These are phyloP conservation scores for Xylocampa areola DNA, from an alignment of 2,888 invertebrate genomes.

Conservation along the genomic window DNA sequence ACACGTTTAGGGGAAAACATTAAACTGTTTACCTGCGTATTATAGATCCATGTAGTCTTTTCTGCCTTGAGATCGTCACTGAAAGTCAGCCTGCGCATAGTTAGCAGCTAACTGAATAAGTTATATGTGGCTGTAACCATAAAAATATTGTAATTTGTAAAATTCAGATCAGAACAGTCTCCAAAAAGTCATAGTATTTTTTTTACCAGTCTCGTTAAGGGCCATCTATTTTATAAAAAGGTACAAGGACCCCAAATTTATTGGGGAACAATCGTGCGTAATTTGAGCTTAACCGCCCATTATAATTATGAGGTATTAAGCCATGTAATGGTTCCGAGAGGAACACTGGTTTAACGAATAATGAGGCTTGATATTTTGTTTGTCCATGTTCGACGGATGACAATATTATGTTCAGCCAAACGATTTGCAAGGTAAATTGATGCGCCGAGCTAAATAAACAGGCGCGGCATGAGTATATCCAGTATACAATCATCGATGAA, in stretches of 20 bases:
- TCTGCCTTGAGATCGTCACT: too few relatives aligned
- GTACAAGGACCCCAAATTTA: conserved; percentile 44
- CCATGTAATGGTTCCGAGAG: conserved; percentile 55
- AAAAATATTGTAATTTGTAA: background rate
- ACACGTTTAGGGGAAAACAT: conserved; percentile 11
- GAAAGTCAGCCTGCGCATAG: background rate
- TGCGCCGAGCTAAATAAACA: conserved; percentile 16
- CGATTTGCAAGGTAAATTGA: conserved; percentile 36
- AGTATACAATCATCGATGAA: conserved; percentile 2
- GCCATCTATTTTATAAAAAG: conserved; percentile 39
- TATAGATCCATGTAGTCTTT: too few relatives aligned
- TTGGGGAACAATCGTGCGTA: conserved; percentile 57
- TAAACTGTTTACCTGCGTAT: conserved; percentile 3
- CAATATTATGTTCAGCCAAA: conserved; percentile 28
- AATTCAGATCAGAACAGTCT: too few relatives aligned
- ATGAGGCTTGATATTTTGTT: conserved; percentile 57
- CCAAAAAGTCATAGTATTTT: too few relatives aligned
- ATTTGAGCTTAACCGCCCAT: conserved; percentile 58
- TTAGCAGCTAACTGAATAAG: background rate
- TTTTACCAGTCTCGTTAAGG: conserved; percentile 11
- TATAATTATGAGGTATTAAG: conserved; percentile 59
- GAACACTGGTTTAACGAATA: conserved; percentile 42
- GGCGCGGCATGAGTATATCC: conserved; percentile 19
- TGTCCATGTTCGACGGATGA: conserved; percentile 40
- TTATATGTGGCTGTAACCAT: background rate